Evolutionary conservation across 2,113 vertebrate genomes (phyloP).

Genomic region (Orientallactaga bullata): DNA sequence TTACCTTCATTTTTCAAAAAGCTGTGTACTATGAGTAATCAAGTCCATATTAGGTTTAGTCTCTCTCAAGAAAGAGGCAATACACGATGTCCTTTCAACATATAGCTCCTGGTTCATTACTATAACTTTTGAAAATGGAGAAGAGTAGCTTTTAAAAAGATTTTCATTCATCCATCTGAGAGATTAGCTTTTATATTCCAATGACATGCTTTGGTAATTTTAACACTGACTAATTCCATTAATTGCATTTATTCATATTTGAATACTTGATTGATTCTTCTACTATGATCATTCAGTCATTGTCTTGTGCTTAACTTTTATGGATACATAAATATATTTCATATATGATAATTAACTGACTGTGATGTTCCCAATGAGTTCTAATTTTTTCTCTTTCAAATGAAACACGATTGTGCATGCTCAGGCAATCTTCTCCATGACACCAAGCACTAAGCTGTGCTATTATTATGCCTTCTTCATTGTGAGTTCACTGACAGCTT

Average conservation of each 20-base stretch:
- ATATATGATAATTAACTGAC: constrained; percentile 55
- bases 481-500: background rate
- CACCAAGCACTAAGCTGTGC: background rate
- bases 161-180: constrained; percentile 51
- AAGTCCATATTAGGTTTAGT: constrained; percentile 12
- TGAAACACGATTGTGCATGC: constrained; percentile 57
- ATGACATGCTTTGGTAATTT: constrained; percentile 70
- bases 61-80: constrained; percentile 27
- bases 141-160: constrained; percentile 57
- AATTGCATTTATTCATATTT: constrained; percentile 78
- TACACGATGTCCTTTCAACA: background rate
- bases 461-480: background rate
- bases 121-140: constrained; percentile 40
- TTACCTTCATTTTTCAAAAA: constrained; percentile 50
- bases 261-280: constrained; percentile 74
- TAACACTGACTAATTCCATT: constrained; percentile 75
- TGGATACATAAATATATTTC: constrained; percentile 56
- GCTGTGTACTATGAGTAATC: background rate
- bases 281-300: constrained; percentile 66
- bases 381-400: constrained; percentile 49
- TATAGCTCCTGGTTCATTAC: background rate
- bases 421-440: constrained; percentile 20
- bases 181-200: constrained; percentile 71
- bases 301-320: constrained; percentile 57
- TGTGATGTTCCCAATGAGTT: background rate